A percentile compares a stretch with the other conserved stretches of the same genome.
phyloP scores from a whole-genome alignment of 2,888 invertebrate species.

The Ophion ellenae region DNA sequence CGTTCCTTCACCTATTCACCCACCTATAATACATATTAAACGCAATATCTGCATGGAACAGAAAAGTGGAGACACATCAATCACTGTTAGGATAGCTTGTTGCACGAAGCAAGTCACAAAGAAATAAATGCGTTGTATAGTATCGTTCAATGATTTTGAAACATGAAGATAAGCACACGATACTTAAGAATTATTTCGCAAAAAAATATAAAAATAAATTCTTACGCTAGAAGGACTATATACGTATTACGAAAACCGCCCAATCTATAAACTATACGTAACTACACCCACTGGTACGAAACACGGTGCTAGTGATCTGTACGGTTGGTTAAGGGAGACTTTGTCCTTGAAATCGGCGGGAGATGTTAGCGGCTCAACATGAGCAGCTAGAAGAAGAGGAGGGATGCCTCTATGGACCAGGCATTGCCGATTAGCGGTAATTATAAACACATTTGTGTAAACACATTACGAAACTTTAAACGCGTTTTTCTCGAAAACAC shows the following conservation, averaged over 20 bases:
- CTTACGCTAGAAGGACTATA: background rate
- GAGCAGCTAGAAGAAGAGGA: too few relatives aligned
- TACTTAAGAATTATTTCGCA: background rate
- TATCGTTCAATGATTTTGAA: background rate
- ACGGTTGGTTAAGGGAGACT: too few relatives aligned
- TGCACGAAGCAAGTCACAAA: constrained; percentile 20
- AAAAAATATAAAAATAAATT: background rate
- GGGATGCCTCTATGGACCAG: too few relatives aligned
- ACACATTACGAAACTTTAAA: too few relatives aligned
- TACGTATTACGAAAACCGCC: background rate
- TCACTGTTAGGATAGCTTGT: constrained; percentile 8
- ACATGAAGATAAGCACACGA: background rate
- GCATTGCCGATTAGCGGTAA: too few relatives aligned
- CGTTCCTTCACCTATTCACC: constrained; percentile 44
- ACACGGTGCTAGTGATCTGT: constrained; percentile 25
- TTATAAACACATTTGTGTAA: too few relatives aligned
- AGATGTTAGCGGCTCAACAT: too few relatives aligned
- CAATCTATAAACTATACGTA: background rate
- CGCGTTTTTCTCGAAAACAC: too few relatives aligned
- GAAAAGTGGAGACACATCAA: constrained; percentile 2
- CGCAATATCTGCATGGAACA: constrained; percentile 20
- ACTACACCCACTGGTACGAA: background rate
- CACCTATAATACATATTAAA: constrained; percentile 48
- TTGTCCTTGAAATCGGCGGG: too few relatives aligned
- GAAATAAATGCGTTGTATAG: background rate